phyloP scores from a whole-genome alignment of 2,888 invertebrate genomes.

The Pristionchus entomophagus region DNA sequence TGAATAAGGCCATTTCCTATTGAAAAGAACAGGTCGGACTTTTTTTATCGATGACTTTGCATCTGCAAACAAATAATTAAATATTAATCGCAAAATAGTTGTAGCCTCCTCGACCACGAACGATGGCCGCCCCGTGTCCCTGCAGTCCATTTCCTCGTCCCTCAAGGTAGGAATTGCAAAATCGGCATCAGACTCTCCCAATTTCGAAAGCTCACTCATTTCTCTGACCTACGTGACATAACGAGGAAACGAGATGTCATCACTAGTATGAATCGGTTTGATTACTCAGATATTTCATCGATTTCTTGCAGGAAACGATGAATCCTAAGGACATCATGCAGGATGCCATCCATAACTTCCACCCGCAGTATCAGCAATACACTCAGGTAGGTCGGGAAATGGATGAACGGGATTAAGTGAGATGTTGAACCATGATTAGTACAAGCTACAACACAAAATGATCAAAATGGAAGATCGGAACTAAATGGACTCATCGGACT shows the following conservation, averaged over 20 bases:
- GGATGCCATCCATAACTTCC: constrained; percentile 90
- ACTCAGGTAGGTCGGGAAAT: constrained; percentile 82
- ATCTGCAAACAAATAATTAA: not conserved
- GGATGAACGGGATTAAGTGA: too few species aligned
- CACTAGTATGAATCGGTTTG: too few species aligned
- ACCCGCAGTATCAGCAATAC: constrained; percentile 99
- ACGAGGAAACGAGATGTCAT: too few species aligned
- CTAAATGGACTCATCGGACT: too few species aligned
- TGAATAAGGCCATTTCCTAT: not conserved
- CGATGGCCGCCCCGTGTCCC: constrained; percentile 83
- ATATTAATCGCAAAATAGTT: constrained; percentile 19
- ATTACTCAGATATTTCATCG: too few species aligned
- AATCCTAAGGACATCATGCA: constrained; percentile 93
- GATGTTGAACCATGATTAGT: too few species aligned
- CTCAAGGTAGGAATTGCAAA: constrained; percentile 82
- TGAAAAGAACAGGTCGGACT: too few species aligned
- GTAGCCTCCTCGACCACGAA: constrained; percentile 59
- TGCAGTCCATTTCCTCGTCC: constrained; percentile 99
- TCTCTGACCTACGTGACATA: too few species aligned
- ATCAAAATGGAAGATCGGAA: too few species aligned
- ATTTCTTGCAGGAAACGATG: constrained; percentile 79
- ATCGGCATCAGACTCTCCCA: not conserved
- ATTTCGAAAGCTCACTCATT: too few species aligned
- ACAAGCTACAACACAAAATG: too few species aligned
- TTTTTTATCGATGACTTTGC: too few species aligned